phyloP scores from a whole-genome alignment of 64 coral and sea anemone species.

The Orbicella faveolata region DNA sequence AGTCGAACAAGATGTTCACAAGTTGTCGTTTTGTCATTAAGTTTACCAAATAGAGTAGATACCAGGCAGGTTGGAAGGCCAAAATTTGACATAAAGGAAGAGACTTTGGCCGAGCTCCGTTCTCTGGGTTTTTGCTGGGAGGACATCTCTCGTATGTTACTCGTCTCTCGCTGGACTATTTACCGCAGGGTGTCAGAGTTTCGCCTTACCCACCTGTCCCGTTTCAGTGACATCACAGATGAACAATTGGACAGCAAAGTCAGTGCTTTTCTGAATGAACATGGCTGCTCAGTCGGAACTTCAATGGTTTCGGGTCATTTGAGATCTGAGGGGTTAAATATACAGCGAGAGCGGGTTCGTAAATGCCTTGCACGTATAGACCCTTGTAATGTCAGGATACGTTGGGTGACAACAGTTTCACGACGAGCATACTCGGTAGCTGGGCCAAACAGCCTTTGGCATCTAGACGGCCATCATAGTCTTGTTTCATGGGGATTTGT shows the following conservation, averaged over 20 bases:
- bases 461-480: too few relatives aligned
- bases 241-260: slow-evolving; percentile 66
- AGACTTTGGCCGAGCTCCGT: slow-evolving; percentile 32
- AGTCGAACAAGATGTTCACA: slow-evolving; percentile 50
- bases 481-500: background rate
- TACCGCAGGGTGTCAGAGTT: slow-evolving; percentile 33
- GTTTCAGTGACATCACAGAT: slow-evolving; percentile 1
- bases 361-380: too few relatives aligned
- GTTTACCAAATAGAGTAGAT: slow-evolving; percentile 12
- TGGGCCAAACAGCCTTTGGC: too few relatives aligned
- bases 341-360: background rate
- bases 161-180: slow-evolving; percentile 53
- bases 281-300: slow-evolving; percentile 71
- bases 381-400: too few relatives aligned
- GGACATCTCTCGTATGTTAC: slow-evolving; percentile 44
- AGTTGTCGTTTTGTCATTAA: slow-evolving; percentile 33
- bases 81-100: slow-evolving; percentile 45
- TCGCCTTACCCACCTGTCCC: slow-evolving; percentile 39
- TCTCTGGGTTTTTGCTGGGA: slow-evolving; percentile 40
- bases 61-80: slow-evolving; percentile 22
- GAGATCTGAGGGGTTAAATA: background rate
- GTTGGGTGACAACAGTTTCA: too few relatives aligned
- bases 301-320: slow-evolving; percentile 36
- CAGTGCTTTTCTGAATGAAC: slow-evolving; percentile 59
- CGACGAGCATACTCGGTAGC: too few relatives aligned